Base-by-base conservation (phyloP, 2,888 invertebrate species). In the Diarsia mendica region DNA sequence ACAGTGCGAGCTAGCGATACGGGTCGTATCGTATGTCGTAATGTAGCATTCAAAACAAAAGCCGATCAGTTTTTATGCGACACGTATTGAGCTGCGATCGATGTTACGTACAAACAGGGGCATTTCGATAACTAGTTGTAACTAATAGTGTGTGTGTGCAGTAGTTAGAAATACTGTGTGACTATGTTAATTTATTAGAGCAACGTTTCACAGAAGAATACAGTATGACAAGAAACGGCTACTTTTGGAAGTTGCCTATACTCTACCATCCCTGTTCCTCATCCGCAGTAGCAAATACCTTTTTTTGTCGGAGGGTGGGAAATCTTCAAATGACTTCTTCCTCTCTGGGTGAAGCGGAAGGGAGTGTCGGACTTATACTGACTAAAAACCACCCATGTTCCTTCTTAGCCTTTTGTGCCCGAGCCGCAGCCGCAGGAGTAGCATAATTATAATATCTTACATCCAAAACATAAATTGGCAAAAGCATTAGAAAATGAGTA, bases 51-150 rank as follows among this genome's bases (percentile, higher is more conserved):
- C 77, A 48, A 85, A 82, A 82, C 69, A 82, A 85, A 82, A 76
- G 68, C 77, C 82, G 76, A 85, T 82, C 82, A 77, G 77, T 72
- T 82, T 82, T 82, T 82, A 82, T 76, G 82, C 63, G 65, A 23
- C 77, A 63, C 85, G 77, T 63, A 77, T 51, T 64, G 75, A 75
- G 66, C 66, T n/a, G 66, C 71, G 58, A 76, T 51, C 55, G 82
- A 81, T 76, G 67, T 44, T 23, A 39, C 60, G 55, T 10, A n/a
- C 13, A 61, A 60, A 53, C 23, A 39, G 11, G 33, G 23, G 13
- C 28, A 60, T 81, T 81, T 84, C 76, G 77, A 71, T 71, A 60
- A 63, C 82, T 68, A 61, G 51, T 51, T 44, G n/a, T 46, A 11
- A 55, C 3, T n/a, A 63, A 8, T 63, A 39, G 10, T 58, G 51